Conservation (phyloP, 2,113 vertebrate species). For the Cynoglossus semilaevis region DNA sequence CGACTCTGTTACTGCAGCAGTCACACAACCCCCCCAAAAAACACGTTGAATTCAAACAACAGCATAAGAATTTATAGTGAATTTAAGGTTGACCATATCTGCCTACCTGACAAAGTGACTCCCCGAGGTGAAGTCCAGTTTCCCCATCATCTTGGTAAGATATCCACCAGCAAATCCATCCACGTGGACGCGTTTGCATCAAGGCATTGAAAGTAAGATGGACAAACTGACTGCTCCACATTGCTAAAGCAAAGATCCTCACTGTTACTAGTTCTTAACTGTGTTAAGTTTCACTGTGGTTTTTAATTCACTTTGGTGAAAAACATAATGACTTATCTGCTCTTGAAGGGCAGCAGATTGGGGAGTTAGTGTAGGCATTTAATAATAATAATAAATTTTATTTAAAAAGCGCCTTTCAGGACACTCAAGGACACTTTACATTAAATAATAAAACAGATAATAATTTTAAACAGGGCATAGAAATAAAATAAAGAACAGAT, state of each 20-base stretch:
- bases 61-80: constrained; percentile 10
- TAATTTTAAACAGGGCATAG: too few species aligned
- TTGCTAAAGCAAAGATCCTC: constrained; percentile 72
- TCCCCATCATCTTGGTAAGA: constrained; percentile 83
- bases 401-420: too few species aligned
- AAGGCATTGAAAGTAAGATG: constrained; percentile 93
- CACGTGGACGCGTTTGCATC: constrained; percentile 85
- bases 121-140: constrained; percentile 91
- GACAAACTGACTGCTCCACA: constrained; percentile 96
- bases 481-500: too few species aligned
- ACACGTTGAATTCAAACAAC: too few species aligned
- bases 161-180: constrained; percentile 94
- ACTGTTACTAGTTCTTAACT: background rate
- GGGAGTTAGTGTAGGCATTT: constrained; percentile 94
- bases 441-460: too few species aligned
- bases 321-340: constrained; percentile 79
- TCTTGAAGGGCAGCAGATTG: constrained; percentile 95
- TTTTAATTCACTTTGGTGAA: background rate
- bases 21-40: too few species aligned
- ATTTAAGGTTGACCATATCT: background rate
- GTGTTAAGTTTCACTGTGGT: background rate
- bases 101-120: constrained; percentile 91
- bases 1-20: constrained; percentile 87
- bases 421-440: too few species aligned
- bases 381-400: too few species aligned